These are phyloP conservation scores for Drosophila acutilabella DNA, from an alignment of 2,888 invertebrate species.

Conservation along the genomic window DNA sequence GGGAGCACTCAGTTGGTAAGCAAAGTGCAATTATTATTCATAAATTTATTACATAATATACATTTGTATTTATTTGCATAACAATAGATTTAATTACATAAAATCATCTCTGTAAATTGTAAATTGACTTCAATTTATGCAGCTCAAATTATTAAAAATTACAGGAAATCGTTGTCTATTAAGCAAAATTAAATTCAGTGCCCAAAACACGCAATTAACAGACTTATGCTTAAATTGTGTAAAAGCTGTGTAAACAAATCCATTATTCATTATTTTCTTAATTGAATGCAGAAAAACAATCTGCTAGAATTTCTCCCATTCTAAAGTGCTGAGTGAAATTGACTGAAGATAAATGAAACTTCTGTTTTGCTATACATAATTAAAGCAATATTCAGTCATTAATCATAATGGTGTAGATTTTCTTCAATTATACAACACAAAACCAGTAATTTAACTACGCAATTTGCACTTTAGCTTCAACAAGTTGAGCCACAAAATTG, in stretches of 20 bases:
- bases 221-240: not conserved
- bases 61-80: slow-evolving; percentile 24
- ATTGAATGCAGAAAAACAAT: slow-evolving; percentile 26
- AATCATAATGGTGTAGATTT: not conserved
- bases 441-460: not conserved
- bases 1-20: slow-evolving; percentile 28
- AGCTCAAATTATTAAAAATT: not conserved
- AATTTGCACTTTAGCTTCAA: not conserved
- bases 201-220: not conserved
- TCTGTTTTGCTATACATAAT: not conserved
- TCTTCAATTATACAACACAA: not conserved
- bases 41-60: slow-evolving; percentile 1
- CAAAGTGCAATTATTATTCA: slow-evolving; percentile 1
- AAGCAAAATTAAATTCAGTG: not conserved
- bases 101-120: not conserved
- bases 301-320: not conserved
- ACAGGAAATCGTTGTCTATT: not conserved
- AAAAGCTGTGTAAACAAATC: slow-evolving; percentile 50
- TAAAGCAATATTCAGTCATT: not conserved
- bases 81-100: slow-evolving; percentile 17
- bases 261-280: slow-evolving; percentile 49
- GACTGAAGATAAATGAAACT: slow-evolving; percentile 10
- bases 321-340: not conserved
- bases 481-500: not conserved
- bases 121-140: slow-evolving; percentile 1